phyloP scores from a whole-genome alignment of 1,140 invertebrate species.

The Lepidurus arcticus region DNA sequence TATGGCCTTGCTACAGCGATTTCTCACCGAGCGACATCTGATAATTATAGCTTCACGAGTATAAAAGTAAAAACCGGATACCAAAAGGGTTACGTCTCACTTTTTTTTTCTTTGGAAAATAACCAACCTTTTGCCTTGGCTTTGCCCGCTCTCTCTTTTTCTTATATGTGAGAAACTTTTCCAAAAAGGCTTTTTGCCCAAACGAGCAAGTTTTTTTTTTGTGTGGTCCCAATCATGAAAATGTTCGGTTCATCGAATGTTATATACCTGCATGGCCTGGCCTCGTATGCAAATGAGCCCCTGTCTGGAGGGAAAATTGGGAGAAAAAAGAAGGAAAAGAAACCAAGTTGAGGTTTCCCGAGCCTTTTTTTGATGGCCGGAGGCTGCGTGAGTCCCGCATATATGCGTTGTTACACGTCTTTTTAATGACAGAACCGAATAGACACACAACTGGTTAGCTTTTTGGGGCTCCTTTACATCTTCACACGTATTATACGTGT shows the following conservation, averaged over 20 bases:
- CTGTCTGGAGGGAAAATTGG: neutral
- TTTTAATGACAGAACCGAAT: neutral
- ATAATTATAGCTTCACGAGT: constrained; percentile 12
- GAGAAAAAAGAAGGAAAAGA: constrained; percentile 11
- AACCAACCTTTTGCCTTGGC: neutral
- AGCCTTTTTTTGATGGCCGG: neutral
- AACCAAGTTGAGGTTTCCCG: neutral
- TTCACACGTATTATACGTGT: neutral
- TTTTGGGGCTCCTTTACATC: neutral
- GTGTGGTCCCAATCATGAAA: neutral
- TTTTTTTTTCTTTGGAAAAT: neutral
- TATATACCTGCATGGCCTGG: constrained; percentile 18
- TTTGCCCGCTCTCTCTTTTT: neutral
- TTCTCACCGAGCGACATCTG: constrained; percentile 18
- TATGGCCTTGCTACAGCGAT: neutral
- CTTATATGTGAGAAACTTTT: constrained; percentile 10
- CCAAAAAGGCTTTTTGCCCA: neutral
- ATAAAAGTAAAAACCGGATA: constrained; percentile 11
- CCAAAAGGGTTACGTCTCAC: constrained; percentile 7
- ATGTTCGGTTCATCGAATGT: constrained; percentile 4
- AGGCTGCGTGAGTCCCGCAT: neutral
- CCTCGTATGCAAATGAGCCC: constrained; percentile 2
- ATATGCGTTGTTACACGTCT: neutral
- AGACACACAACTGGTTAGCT: constrained; percentile 2
- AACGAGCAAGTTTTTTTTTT: neutral